Evolutionary conservation across 2,113 vertebrate species (phyloP).

Genomic region (Chaetodon auriga): DNA sequence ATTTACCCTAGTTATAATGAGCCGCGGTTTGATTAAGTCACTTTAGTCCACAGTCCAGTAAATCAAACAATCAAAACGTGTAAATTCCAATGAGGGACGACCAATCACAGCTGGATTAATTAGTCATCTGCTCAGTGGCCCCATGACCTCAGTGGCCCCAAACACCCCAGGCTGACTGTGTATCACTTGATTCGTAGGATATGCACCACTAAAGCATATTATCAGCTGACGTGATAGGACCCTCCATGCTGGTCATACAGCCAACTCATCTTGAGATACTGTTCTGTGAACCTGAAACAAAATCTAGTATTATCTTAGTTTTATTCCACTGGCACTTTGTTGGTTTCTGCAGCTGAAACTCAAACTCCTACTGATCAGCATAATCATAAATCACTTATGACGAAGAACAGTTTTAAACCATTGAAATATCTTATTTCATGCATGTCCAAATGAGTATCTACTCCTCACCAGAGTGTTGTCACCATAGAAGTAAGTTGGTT

Average conservation of each 20-base stretch:
- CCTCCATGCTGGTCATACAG: not conserved
- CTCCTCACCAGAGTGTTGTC: not conserved
- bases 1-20: not conserved
- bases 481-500: not conserved
- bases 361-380: not conserved
- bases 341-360: not conserved
- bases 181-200: not conserved
- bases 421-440: not conserved
- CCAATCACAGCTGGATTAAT: not conserved
- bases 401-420: not conserved
- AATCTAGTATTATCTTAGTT: not conserved
- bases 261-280: no score
- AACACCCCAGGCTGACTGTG: not conserved
- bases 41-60: no score
- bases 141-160: not conserved
- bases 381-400: not conserved
- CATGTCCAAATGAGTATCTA: not conserved
- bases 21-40: not conserved
- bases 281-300: not conserved
- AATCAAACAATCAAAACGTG: not conserved
- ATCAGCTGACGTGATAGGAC: not conserved
- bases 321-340: no score
- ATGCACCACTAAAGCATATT: not conserved
- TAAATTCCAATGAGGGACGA: not conserved
- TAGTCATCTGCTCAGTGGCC: not conserved